Conservation (phyloP, 2,113 vertebrate species). For the Rafetus swinhoei region DNA sequence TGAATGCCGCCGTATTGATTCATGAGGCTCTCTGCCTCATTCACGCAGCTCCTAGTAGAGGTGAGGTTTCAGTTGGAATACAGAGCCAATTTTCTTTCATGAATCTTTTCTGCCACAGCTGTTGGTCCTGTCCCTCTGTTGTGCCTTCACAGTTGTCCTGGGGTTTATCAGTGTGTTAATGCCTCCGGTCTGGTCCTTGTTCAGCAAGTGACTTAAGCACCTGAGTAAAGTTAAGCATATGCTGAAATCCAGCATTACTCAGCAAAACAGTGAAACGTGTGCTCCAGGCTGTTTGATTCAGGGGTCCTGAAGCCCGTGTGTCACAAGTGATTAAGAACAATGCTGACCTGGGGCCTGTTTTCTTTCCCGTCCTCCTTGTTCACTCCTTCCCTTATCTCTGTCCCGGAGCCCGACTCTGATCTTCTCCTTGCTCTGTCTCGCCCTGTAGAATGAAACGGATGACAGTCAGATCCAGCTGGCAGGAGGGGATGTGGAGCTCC, state of each 20-base stretch:
- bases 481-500: slow-evolving; percentile 89
- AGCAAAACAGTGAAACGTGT: fast-evolving
- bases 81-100: slow-evolving; percentile 39
- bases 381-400: neutral
- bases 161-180: neutral
- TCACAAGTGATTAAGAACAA: neutral
- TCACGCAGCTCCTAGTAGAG: neutral
- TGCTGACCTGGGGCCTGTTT: neutral
- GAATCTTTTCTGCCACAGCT: neutral
- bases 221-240: neutral
- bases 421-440: neutral
- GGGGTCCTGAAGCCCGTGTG: too few species aligned
- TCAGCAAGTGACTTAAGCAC: neutral
- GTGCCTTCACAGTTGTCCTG: fast-evolving
- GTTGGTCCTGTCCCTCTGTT: slow-evolving; percentile 18
- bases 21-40: neutral
- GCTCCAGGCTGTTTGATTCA: neutral
- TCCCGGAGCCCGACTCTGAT: neutral
- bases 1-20: neutral
- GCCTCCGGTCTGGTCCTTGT: fast-evolving
- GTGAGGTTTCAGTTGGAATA: neutral
- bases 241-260: neutral
- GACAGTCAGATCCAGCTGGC: slow-evolving; percentile 97
- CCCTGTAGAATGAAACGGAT: slow-evolving; percentile 87
- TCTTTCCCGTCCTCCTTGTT: neutral